A percentile compares a stretch with the other conserved stretches of the same genome.
Evolutionary conservation across 2,113 vertebrate species (phyloP).

Genomic region (Fukomys damarensis): DNA sequence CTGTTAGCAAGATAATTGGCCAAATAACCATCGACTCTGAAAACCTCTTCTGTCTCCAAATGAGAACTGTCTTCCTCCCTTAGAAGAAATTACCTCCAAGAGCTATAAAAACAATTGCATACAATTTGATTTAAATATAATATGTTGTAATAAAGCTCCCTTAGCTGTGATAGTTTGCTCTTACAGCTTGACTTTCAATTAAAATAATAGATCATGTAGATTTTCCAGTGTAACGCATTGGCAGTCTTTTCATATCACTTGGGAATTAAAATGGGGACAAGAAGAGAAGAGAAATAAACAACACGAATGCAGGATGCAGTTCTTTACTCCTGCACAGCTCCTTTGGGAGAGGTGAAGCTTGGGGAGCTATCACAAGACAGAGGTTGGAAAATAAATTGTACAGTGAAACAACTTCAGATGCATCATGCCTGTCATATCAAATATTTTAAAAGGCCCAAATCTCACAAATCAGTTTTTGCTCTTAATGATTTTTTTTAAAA

Average conservation of each 20-base stretch:
- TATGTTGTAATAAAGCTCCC: background rate
- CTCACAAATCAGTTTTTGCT: background rate
- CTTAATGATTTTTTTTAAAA: background rate
- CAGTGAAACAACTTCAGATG: background rate
- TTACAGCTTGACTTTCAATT: slow-evolving; percentile 19
- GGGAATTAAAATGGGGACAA: background rate
- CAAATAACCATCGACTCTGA: background rate
- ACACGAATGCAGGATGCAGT: background rate
- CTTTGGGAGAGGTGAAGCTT: background rate
- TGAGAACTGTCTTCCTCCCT: background rate
- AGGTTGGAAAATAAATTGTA: background rate
- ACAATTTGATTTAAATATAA: slow-evolving; percentile 32
- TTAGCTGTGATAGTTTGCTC: background rate
- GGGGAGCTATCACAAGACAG: background rate
- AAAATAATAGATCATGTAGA: slow-evolving; percentile 6
- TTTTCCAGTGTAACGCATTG: background rate
- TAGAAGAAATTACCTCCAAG: background rate
- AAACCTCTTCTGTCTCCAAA: background rate
- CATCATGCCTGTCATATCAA: background rate
- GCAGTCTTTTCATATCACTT: background rate
- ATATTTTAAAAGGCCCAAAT: background rate
- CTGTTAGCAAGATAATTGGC: background rate
- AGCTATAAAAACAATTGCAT: background rate
- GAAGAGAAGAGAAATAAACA: background rate
- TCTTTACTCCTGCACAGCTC: background rate